These are phyloP conservation scores for Dasypogon diadema DNA, from an alignment of 2,888 invertebrate genomes.

Conservation along the genomic window DNA sequence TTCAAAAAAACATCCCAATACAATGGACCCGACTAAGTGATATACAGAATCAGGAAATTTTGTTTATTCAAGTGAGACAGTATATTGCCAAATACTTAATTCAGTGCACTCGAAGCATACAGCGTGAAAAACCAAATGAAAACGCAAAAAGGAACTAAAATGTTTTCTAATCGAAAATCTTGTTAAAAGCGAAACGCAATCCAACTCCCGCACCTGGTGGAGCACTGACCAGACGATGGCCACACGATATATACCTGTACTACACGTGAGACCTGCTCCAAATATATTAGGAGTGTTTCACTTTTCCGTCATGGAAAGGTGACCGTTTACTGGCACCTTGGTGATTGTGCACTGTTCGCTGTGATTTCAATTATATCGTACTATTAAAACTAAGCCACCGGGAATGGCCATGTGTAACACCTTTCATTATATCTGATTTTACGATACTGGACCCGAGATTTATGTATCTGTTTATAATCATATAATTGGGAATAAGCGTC, in stretches of 20 bases:
- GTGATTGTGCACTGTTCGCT: conserved; percentile 16
- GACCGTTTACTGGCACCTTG: conserved; percentile 10
- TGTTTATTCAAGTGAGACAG: conserved; percentile 53
- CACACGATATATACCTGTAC: conserved; percentile 27
- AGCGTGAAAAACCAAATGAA: conserved; percentile 30
- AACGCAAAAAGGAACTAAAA: neutral
- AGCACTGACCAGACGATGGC: conserved; percentile 45
- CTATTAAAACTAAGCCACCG: conserved; percentile 42
- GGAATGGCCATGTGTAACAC: conserved; percentile 54
- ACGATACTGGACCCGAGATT: conserved; percentile 52
- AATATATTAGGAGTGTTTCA: conserved; percentile 17
- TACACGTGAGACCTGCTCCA: conserved; percentile 42
- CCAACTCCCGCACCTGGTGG: conserved; percentile 55
- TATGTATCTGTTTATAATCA: conserved; percentile 56
- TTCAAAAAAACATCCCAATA: too few relatives aligned
- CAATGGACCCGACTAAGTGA: too few relatives aligned
- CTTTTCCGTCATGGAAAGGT: conserved; percentile 47
- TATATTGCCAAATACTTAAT: conserved; percentile 49
- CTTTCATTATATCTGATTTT: conserved; percentile 55
- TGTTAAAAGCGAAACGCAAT: conserved; percentile 52
- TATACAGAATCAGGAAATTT: conserved; percentile 53
- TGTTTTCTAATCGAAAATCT: conserved; percentile 50
- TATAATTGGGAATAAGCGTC: conserved; percentile 52
- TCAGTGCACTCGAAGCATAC: conserved; percentile 30
- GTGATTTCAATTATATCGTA: conserved; percentile 34